Evolutionary conservation across 2,797 vertebrate species (phyloP).

Genomic region (Parambassis ranga): DNA sequence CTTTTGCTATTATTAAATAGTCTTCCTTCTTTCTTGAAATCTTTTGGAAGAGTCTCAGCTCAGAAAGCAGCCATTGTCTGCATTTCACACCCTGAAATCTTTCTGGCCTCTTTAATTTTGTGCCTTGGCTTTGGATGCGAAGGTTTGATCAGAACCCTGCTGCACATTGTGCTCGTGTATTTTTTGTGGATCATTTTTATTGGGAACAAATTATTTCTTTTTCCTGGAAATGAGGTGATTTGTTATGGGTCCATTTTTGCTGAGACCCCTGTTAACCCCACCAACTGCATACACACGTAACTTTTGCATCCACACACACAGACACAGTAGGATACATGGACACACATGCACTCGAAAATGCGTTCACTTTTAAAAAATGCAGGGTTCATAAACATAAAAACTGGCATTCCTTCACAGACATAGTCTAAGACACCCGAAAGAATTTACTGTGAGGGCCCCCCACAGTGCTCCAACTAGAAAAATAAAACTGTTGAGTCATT

Average conservation of each 20-base stretch:
- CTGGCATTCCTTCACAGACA: constrained; percentile 37
- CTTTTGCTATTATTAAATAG: constrained; percentile 7
- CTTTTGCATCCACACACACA: constrained; percentile 7
- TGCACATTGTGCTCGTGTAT: constrained; percentile 44
- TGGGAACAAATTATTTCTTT: constrained; percentile 73
- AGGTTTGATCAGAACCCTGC: constrained; percentile 44
- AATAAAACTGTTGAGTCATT: constrained; percentile 52
- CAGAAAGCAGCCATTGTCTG: constrained; percentile 27
- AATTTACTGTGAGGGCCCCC: constrained; percentile 51
- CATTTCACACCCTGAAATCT: constrained; percentile 51
- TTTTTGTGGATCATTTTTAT: constrained; percentile 75
- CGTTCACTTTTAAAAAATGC: constrained; percentile 48
- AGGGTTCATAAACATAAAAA: constrained; percentile 55
- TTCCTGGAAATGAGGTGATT: constrained; percentile 69
- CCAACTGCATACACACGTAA: constrained; percentile 9
- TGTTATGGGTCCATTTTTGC: constrained; percentile 54
- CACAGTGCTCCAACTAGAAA: constrained; percentile 32
- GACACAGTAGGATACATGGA: background rate
- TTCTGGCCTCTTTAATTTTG: constrained; percentile 55
- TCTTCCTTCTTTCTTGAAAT: constrained; percentile 6
- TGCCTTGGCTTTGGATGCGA: constrained; percentile 38
- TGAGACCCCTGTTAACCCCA: constrained; percentile 60
- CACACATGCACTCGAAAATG: constrained; percentile 12
- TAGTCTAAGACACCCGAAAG: constrained; percentile 52
- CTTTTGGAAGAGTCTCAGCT: constrained; percentile 6